These are phyloP conservation scores for Physeter macrocephalus DNA, from an alignment of 2,113 vertebrate species.

Conservation along the genomic window DNA sequence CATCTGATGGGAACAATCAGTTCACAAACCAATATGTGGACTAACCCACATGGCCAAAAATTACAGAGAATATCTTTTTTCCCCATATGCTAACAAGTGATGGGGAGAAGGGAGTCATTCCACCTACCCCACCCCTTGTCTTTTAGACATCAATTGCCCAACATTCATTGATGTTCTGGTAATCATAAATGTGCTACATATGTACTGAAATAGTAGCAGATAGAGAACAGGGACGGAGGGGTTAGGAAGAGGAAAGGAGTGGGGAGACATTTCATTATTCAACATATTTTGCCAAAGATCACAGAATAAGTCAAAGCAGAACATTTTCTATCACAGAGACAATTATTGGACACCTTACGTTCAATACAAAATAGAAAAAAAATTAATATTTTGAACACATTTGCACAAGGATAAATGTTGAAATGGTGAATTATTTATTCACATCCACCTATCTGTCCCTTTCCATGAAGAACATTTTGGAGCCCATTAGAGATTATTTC, in stretches of 20 bases:
- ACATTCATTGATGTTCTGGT: background rate
- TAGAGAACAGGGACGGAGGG: background rate
- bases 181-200: background rate
- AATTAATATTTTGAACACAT: background rate
- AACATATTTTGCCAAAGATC: background rate
- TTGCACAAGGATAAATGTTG: background rate
- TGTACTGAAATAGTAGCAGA: background rate
- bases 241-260: background rate
- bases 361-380: background rate
- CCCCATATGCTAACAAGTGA: background rate
- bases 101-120: background rate
- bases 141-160: background rate
- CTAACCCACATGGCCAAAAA: background rate
- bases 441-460: background rate
- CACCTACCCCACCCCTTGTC: background rate
- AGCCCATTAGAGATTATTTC: constrained; percentile 8
- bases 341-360: background rate
- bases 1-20: background rate
- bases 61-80: background rate
- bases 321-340: background rate
- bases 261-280: background rate
- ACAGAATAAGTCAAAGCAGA: background rate
- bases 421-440: background rate
- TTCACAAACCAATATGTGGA: background rate
- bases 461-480: background rate